Base-by-base conservation (phyloP, 2,113 vertebrate genomes). In the Geococcyx californianus region DNA sequence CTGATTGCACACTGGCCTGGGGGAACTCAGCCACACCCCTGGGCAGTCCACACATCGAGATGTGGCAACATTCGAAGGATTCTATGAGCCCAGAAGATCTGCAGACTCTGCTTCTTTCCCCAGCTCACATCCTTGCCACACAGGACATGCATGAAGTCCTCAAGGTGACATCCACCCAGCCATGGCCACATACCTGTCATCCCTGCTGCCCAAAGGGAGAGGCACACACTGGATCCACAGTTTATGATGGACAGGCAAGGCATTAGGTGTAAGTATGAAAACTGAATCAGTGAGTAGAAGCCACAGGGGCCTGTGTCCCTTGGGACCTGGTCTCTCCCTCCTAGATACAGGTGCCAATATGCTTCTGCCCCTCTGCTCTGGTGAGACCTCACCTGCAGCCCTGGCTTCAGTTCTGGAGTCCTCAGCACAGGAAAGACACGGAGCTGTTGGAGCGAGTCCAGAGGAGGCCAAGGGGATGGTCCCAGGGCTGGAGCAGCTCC, bases 161-260 rank as follows among this genome's bases (percentile, higher is more conserved):
- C 1, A 3, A 7, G 45, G 51, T 49, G 47, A 13, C 15, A 1
- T 11, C 38, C 54, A 5, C n/a, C 44, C 56, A 21, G 54, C 38
- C 34, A 0, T 5, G 54, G 13, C 47, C 44, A 4, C 5, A 2
- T 2, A 51, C 29, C 18, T 3, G 7, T 31, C 54, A 24, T 0
- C 15, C 10, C 56, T 8, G 4, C 7, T 13, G 29, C 16, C n/a
- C 20, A 34, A 38, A n/a, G 20, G 13, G 8, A 58, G 25, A 38
- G 16, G 11, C 7, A 6, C 9, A 1, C 23, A 74, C 19, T 8
- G 25, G 7, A 15, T 8, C 10, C 9, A 8, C 6, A 1, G 56
- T 52, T 77, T 16, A 4, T 7, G 25, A n/a, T 0, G 18, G 21
- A 26, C 51, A 25, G 38, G 6, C 6, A 6, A 64, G 5, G 11